phyloP scores from a whole-genome alignment of 1,140 invertebrate genomes.

The Cheumatopsyche charites region DNA sequence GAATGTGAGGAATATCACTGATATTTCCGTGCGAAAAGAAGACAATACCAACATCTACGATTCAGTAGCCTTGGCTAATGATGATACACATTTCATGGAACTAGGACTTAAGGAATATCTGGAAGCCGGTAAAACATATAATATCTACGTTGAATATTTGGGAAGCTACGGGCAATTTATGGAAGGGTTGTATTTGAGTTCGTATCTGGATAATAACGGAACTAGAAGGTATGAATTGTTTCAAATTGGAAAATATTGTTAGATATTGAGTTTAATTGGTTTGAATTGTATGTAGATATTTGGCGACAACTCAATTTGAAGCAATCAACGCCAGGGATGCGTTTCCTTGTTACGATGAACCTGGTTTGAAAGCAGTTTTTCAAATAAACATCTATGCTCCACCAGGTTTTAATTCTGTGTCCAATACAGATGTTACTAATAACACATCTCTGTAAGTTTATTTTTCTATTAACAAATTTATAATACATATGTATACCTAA shows the following conservation, averaged over 20 bases:
- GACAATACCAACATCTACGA: slow-evolving; percentile 46
- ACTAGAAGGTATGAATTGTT: neutral
- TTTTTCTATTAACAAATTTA: neutral
- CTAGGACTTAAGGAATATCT: slow-evolving; percentile 47
- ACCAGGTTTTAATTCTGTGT: slow-evolving; percentile 53
- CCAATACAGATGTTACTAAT: slow-evolving; percentile 15
- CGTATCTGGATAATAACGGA: neutral
- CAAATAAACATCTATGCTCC: slow-evolving; percentile 77
- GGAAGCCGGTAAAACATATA: neutral
- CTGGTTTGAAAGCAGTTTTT: slow-evolving; percentile 86
- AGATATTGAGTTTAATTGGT: neutral
- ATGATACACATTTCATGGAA: slow-evolving; percentile 56
- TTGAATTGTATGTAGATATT: slow-evolving; percentile 65
- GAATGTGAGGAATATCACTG: slow-evolving; percentile 50
- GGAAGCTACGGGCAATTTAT: neutral
- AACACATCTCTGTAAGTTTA: slow-evolving; percentile 56
- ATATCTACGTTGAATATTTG: neutral
- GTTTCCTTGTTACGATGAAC: slow-evolving; percentile 97
- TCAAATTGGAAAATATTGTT: neutral
- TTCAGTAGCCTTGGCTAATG: slow-evolving; percentile 45
- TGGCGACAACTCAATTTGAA: slow-evolving; percentile 88
- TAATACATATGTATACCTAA: too few relatives aligned
- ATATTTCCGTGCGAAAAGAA: neutral
- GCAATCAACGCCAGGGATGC: slow-evolving; percentile 83
- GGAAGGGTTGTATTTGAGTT: slow-evolving; percentile 3